A percentile compares a stretch with the other conserved stretches of the same genome.
phyloP scores from a whole-genome alignment of 1,140 invertebrate genomes.

The Lordiphosa collinella region DNA sequence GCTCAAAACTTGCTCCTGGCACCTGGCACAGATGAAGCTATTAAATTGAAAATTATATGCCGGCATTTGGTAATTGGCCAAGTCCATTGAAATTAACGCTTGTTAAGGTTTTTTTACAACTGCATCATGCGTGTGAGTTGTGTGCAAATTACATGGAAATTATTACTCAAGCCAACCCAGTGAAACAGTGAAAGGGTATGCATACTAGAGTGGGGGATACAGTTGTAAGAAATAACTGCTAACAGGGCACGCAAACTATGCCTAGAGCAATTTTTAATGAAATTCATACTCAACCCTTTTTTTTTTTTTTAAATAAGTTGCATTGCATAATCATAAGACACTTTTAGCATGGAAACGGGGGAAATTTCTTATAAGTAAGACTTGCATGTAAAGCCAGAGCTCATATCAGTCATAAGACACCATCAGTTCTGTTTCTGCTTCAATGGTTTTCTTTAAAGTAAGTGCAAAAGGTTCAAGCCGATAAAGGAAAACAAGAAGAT shows the following conservation, averaged over 20 bases:
- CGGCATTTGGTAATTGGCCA: slow-evolving; percentile 60
- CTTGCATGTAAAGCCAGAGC: no score
- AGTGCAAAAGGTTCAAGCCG: no score
- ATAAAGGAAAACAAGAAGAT: no score
- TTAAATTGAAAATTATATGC: slow-evolving; percentile 73
- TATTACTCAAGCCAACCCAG: slow-evolving; percentile 6
- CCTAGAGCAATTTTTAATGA: slow-evolving; percentile 18
- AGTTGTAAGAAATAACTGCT: background rate
- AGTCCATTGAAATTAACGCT: slow-evolving; percentile 60
- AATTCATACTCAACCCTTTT: background rate
- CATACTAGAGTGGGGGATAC: no score
- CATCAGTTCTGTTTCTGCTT: no score
- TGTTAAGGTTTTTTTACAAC: slow-evolving; percentile 20
- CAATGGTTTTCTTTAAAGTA: no score
- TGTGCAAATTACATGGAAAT: slow-evolving; percentile 27
- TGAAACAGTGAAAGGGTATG: background rate
- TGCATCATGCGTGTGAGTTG: slow-evolving; percentile 1
- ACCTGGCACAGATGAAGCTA: slow-evolving; percentile 57
- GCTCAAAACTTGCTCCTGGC: slow-evolving; percentile 25
- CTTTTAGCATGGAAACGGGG: no score
- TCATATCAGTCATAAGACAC: no score
- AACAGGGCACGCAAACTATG: slow-evolving; percentile 1
- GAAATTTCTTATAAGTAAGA: no score
- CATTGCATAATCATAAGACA: no score
- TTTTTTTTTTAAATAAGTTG: no score